phyloP scores from a whole-genome alignment of 2,888 invertebrate species.

The Eupithecia inturbata region DNA sequence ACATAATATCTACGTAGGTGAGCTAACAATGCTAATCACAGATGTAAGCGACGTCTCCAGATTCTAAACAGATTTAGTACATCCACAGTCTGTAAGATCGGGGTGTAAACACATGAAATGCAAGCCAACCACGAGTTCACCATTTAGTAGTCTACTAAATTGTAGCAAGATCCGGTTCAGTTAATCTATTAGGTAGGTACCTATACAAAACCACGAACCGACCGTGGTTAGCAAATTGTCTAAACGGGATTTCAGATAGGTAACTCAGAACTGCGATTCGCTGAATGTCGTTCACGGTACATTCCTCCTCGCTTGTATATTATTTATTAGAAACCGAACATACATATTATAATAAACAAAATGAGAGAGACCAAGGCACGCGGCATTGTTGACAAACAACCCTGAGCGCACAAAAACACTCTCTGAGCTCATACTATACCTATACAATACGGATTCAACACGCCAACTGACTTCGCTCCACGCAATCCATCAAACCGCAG shows the following conservation, averaged over 20 bases:
- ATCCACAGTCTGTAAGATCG: neutral
- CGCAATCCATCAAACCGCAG: conserved; percentile 4
- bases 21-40: neutral
- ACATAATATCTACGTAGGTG: neutral
- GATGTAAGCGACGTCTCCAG: neutral
- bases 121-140: neutral
- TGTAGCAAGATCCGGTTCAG: neutral
- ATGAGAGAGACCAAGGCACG: conserved; percentile 17
- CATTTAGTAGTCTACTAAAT: too few relatives aligned
- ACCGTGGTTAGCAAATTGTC: neutral
- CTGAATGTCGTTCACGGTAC: neutral
- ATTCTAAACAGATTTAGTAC: neutral
- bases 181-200: neutral
- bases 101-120: neutral
- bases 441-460: conserved; percentile 9
- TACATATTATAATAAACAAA: too few relatives aligned
- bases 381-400: conserved; percentile 37
- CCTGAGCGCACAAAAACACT: conserved; percentile 18
- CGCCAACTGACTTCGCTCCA: neutral
- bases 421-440: too few relatives aligned
- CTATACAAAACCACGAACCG: neutral
- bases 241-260: neutral
- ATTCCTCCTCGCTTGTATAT: neutral
- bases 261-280: neutral
- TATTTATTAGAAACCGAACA: neutral